Evolutionary conservation across 2,797 vertebrate genomes (phyloP).

Genomic region (Prionace glauca): DNA sequence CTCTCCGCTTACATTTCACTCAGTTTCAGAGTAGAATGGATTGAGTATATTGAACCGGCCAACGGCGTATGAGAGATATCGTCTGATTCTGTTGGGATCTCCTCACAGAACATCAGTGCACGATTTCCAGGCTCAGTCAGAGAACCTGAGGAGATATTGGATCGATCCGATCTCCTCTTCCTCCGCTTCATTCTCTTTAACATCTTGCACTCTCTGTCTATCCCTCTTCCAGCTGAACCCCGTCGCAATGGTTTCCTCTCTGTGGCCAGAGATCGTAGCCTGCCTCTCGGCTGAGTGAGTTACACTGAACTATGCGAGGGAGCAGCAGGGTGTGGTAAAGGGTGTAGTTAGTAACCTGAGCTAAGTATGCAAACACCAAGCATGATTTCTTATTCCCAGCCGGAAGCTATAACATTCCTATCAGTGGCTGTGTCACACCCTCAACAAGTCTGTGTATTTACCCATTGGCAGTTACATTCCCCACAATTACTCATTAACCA

Average conservation of each 20-base stretch:
- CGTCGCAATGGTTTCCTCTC: no score
- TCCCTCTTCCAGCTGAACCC: fast-evolving
- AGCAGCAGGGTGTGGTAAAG: neutral
- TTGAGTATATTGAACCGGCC: neutral
- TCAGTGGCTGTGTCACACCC: neutral
- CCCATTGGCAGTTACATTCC: neutral
- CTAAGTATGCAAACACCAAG: neutral
- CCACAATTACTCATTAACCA: neutral
- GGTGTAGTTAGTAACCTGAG: neutral
- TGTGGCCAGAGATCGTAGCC: neutral
- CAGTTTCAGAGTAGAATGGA: neutral
- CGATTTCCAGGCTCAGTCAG: neutral
- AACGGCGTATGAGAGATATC: no score
- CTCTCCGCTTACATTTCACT: neutral
- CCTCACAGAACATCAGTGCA: neutral
- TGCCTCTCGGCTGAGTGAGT: neutral
- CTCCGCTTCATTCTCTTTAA: neutral
- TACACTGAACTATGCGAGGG: neutral
- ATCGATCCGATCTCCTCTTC: no score
- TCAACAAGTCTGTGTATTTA: neutral
- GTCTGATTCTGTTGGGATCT: neutral
- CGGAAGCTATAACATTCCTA: neutral
- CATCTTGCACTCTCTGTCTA: neutral
- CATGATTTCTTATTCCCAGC: neutral
- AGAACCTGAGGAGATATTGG: no score